Conservation (phyloP, 2,888 invertebrate genomes). For the Nephrotoma appendiculata region DNA sequence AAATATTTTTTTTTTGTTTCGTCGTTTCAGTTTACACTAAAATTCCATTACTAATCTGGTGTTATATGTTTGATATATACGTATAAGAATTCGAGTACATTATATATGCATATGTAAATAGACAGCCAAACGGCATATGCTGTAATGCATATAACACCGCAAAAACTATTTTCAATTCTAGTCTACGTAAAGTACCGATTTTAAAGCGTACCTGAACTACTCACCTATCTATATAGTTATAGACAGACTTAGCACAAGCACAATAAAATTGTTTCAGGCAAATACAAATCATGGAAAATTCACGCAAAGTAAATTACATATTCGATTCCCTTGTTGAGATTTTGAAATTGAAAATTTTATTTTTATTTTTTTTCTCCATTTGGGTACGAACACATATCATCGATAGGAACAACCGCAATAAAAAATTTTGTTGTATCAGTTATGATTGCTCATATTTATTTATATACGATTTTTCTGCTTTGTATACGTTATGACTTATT, state of each 20-base stretch:
- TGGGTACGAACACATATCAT: background rate
- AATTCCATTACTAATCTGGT: background rate
- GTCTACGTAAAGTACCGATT: background rate
- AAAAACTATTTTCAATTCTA: background rate
- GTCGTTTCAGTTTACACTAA: background rate
- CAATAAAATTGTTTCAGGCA: background rate
- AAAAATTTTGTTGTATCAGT: background rate
- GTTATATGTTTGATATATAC: background rate
- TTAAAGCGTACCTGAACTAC: background rate
- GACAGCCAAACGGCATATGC: background rate
- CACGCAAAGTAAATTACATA: background rate
- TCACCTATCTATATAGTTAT: background rate
- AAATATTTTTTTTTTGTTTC: background rate
- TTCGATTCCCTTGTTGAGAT: background rate
- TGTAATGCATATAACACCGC: background rate
- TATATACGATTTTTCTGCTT: background rate
- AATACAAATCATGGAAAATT: background rate
- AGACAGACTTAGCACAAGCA: background rate
- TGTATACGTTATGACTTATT: background rate
- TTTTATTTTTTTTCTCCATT: background rate
- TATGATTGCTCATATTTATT: background rate
- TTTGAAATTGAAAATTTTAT: background rate
- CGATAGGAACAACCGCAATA: background rate
- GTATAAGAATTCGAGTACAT: background rate
- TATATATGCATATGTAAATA: background rate